Evolutionary conservation across 2,797 vertebrate genomes (phyloP).

Genomic region (Malurus splendens): DNA sequence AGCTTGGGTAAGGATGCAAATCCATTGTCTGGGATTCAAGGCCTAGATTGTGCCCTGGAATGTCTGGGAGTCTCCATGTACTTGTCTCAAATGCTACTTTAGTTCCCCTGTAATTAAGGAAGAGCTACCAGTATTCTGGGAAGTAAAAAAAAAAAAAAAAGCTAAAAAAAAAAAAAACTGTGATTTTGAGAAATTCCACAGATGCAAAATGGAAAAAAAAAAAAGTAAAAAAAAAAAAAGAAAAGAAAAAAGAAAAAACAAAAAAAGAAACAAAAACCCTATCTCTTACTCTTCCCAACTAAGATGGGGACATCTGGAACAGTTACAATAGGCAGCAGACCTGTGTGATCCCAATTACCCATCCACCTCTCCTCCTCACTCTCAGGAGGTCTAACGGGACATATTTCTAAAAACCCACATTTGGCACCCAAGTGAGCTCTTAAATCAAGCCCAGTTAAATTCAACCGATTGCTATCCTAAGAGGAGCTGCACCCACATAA

Average conservation of each 20-base stretch:
- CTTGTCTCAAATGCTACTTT: neutral
- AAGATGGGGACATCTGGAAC: neutral
- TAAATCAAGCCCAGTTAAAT: neutral
- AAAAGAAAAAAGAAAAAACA: too few species aligned
- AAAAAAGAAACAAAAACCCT: too few species aligned
- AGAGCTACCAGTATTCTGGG: neutral
- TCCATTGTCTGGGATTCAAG: neutral
- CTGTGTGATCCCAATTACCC: neutral
- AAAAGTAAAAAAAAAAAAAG: neutral
- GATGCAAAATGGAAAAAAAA: too few species aligned
- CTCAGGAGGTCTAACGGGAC: neutral
- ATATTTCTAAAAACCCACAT: neutral
- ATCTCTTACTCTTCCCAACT: neutral
- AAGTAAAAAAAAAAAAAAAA: neutral
- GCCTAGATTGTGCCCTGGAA: neutral
- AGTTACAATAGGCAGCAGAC: neutral
- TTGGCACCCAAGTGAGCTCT: accelerated
- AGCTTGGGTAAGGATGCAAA: neutral
- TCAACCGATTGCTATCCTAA: accelerated
- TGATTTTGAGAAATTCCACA: too few species aligned
- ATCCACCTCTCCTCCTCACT: neutral
- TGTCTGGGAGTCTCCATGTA: neutral
- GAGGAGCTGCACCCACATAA: neutral
- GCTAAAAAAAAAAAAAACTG: too few species aligned
- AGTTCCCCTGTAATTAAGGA: neutral